Percentiles rank a stretch among this genome's conserved stretches.
phyloP scores from a whole-genome alignment of 2,888 invertebrate genomes.

The Mythimna loreyi region DNA sequence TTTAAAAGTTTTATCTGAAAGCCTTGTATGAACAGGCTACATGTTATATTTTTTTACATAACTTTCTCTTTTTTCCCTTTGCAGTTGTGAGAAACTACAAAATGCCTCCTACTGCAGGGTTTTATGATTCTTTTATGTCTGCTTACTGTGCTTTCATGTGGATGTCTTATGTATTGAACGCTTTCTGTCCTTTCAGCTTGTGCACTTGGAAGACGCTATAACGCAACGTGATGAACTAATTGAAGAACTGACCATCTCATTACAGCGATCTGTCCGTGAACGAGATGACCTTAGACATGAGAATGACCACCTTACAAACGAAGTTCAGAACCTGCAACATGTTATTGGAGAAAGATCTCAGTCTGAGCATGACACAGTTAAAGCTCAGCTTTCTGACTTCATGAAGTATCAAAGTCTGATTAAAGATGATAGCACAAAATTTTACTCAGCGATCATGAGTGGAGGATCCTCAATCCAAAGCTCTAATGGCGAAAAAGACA shows the following conservation, averaged over 20 bases:
- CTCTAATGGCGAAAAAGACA: conserved; percentile 86
- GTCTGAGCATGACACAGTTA: conserved; percentile 83
- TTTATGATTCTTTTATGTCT: background rate
- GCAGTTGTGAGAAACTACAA: no score
- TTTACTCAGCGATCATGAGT: conserved; percentile 85
- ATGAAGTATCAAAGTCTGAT: conserved; percentile 85
- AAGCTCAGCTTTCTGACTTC: conserved; percentile 86
- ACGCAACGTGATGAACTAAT: conserved; percentile 93
- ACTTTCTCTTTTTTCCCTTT: no score
- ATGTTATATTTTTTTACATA: background rate
- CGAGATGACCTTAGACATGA: conserved; percentile 92
- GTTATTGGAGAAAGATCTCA: conserved; percentile 77
- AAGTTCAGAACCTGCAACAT: conserved; percentile 90
- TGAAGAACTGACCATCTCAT: conserved; percentile 93
- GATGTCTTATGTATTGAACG: conserved; percentile 70
- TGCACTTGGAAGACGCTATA: conserved; percentile 94
- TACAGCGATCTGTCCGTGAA: conserved; percentile 92
- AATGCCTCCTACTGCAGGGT: no score
- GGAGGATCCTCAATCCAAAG: conserved; percentile 82
- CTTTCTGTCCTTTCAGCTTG: conserved; percentile 92
- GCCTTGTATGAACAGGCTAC: background rate
- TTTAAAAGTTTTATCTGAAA: conserved; percentile 21
- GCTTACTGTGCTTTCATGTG: conserved; percentile 67
- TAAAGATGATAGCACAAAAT: conserved; percentile 86
- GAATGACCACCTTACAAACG: conserved; percentile 91